These are phyloP conservation scores for Xiphorhynchus erythropygius DNA, from an alignment of 2,797 vertebrate genomes.

Conservation along the genomic window DNA sequence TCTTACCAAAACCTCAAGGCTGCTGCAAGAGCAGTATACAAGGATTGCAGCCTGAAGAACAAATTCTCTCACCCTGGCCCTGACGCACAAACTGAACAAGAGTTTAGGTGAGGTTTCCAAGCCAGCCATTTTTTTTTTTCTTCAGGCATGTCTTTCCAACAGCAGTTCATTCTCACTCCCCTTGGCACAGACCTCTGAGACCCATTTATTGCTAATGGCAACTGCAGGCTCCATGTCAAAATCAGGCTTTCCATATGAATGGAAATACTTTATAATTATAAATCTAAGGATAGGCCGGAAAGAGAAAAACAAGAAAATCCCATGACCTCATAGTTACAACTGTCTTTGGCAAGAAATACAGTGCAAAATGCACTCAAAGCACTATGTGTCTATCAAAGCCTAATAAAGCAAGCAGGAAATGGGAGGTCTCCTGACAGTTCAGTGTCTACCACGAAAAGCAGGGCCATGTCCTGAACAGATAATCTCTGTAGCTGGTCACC, in stretches of 20 bases:
- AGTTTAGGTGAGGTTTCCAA: not conserved
- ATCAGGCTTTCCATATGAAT: not conserved
- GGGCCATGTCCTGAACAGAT: not conserved
- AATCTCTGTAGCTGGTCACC: conserved; percentile 27
- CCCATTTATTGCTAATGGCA: not conserved
- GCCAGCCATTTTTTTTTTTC: not conserved
- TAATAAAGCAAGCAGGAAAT: conserved; percentile 38
- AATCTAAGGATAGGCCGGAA: not conserved
- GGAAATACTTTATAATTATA: not conserved
- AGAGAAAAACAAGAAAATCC: not conserved
- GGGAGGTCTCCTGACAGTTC: not conserved
- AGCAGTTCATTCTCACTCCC: not conserved
- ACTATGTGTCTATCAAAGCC: not conserved
- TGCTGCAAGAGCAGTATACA: not conserved
- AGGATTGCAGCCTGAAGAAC: not conserved
- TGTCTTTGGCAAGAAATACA: not conserved
- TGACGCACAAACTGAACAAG: not conserved
- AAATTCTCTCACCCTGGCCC: fast-evolving
- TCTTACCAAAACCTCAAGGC: not conserved
- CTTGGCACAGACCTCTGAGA: not conserved
- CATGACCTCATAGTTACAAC: not conserved
- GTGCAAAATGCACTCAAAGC: conserved; percentile 15
- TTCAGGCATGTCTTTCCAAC: not conserved
- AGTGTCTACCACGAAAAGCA: not conserved
- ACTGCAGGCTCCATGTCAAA: not conserved